phyloP scores from a whole-genome alignment of 2,797 vertebrate species.

The Trichosurus vulpecula region DNA sequence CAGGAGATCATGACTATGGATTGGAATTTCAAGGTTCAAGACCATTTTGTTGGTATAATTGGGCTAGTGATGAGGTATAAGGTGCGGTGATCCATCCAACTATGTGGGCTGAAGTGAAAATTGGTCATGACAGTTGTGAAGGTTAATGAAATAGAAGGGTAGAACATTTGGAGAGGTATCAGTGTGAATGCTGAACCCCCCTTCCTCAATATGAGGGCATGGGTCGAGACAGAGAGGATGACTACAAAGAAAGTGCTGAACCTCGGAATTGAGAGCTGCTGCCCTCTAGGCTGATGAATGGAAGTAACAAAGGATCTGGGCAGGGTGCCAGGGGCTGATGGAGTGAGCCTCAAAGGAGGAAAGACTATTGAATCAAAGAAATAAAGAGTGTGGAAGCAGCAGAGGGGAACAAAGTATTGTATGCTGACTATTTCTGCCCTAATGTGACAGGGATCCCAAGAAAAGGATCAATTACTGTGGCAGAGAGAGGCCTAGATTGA shows the following conservation, averaged over 20 bases:
- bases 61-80: neutral
- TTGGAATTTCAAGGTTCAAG: neutral
- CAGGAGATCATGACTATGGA: neutral
- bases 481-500: neutral
- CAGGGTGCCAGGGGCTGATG: neutral
- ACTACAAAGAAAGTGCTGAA: neutral
- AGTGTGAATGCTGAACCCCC: neutral
- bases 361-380: neutral
- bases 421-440: neutral
- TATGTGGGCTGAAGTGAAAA: neutral
- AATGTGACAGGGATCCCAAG: neutral
- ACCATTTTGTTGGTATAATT: neutral
- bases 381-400: neutral
- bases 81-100: neutral
- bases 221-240: neutral
- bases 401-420: neutral
- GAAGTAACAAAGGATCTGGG: neutral
- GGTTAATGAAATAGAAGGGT: neutral
- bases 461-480: neutral
- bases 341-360: neutral
- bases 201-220: neutral
- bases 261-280: neutral
- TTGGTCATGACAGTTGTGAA: neutral
- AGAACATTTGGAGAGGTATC: neutral
- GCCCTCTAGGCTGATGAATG: neutral